Evolutionary conservation across 1,140 invertebrate species (phyloP).

Genomic region (Cydia fagiglandana): DNA sequence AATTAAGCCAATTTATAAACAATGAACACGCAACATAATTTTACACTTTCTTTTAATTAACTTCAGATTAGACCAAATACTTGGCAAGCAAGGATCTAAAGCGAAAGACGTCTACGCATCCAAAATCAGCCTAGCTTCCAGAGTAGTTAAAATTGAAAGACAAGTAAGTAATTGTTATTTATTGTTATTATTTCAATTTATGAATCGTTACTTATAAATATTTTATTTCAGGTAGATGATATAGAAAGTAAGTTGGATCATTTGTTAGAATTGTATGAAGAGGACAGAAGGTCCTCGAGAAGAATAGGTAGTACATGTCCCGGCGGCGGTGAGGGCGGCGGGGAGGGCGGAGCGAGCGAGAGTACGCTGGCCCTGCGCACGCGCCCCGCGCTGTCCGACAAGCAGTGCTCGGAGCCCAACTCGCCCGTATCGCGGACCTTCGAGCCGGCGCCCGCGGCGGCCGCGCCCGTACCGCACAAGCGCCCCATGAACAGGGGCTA

Average conservation of each 20-base stretch:
- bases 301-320: conserved; percentile 57
- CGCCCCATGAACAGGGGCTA: conserved; percentile 86
- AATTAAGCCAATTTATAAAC: neutral
- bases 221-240: conserved; percentile 89
- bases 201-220: conserved; percentile 32
- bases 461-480: conserved; percentile 64
- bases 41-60: conserved; percentile 34
- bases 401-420: conserved; percentile 89
- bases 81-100: conserved; percentile 95
- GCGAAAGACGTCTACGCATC: conserved; percentile 96
- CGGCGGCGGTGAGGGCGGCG: conserved; percentile 40
- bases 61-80: conserved; percentile 93
- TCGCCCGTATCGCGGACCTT: conserved; percentile 80
- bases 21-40: neutral
- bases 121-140: conserved; percentile 94
- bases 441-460: conserved; percentile 55
- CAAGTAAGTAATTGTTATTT: conserved; percentile 82
- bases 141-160: conserved; percentile 97
- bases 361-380: conserved; percentile 54
- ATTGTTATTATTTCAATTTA: conserved; percentile 9
- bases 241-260: conserved; percentile 96
- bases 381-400: conserved; percentile 85
- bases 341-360: conserved; percentile 48
- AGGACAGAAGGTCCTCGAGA: conserved; percentile 87
- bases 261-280: conserved; percentile 94